Percentiles rank a stretch among this genome's conserved stretches.
These are phyloP conservation scores for Dallia pectoralis DNA, from an alignment of 2,797 vertebrate species.

Conservation along the genomic window DNA sequence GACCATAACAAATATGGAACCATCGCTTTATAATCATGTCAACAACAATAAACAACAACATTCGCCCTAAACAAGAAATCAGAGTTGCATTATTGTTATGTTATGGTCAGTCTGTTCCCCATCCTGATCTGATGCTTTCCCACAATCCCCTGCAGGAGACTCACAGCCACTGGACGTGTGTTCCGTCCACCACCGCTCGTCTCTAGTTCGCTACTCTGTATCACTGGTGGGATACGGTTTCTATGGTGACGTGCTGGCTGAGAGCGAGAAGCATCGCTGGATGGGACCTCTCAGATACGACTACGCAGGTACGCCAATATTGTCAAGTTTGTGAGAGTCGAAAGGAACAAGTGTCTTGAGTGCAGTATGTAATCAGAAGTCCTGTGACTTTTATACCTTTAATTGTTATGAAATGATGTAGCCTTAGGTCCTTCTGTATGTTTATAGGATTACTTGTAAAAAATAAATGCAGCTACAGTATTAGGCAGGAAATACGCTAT, in stretches of 20 bases:
- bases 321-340: no score
- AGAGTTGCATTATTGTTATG: not conserved
- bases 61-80: not conserved
- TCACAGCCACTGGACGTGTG: constrained; percentile 84
- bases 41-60: no score
- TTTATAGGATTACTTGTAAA: no score
- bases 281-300: constrained; percentile 83
- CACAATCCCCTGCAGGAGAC: constrained; percentile 70
- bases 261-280: constrained; percentile 81
- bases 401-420: no score
- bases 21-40: no score
- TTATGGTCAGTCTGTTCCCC: not conserved
- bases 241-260: constrained; percentile 80
- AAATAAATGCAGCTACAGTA: no score
- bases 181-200: constrained; percentile 73
- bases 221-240: constrained; percentile 85
- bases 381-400: no score
- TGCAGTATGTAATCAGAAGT: no score
- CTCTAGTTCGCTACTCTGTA: constrained; percentile 75
- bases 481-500: no score
- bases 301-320: constrained; percentile 69
- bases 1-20: no score
- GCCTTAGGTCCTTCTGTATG: no score
- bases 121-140: not conserved
- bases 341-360: no score